Conservation (phyloP, 2,888 invertebrate species). For the Didymodactylos carnosus region DNA sequence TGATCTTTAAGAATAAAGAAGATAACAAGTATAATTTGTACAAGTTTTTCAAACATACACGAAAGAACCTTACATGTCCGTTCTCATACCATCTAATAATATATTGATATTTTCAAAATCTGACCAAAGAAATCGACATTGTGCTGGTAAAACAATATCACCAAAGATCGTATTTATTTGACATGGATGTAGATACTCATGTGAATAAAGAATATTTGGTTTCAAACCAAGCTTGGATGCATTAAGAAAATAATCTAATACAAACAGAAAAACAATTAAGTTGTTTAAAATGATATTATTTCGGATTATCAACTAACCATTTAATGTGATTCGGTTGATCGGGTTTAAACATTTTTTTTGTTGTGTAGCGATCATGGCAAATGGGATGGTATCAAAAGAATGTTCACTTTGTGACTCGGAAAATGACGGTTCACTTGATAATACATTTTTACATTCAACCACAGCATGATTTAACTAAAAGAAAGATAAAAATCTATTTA, state of each 20-base stretch:
- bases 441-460: not conserved
- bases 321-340: not conserved
- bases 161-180: not conserved
- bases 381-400: not conserved
- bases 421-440: not conserved
- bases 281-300: no score
- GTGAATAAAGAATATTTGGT: not conserved
- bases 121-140: constrained; percentile 20
- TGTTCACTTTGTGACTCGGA: not conserved
- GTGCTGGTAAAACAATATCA: constrained; percentile 17
- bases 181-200: not conserved
- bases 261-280: no score
- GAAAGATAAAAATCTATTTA: not conserved
- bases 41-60: not conserved
- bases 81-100: not conserved
- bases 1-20: constrained; percentile 17
- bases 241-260: not conserved
- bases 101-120: constrained; percentile 13
- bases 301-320: no score
- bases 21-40: not conserved
- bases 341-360: not conserved
- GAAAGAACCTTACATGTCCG: not conserved
- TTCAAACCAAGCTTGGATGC: not conserved
- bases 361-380: not conserved
- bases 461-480: not conserved